phyloP scores from a whole-genome alignment of 2,888 invertebrate species.

The Agonum fuliginosum region DNA sequence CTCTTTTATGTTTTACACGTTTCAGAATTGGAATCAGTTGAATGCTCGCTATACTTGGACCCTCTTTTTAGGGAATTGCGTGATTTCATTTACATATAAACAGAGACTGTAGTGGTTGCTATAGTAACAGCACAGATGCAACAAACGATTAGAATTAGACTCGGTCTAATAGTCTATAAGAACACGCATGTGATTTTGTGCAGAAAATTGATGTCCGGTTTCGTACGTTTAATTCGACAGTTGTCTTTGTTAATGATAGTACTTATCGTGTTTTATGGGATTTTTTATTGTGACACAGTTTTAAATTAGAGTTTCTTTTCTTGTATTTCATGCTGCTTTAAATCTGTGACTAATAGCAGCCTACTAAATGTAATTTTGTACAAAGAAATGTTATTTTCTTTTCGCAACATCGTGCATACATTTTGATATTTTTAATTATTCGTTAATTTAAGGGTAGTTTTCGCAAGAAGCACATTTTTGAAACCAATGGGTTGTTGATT shows the following conservation, averaged over 20 bases:
- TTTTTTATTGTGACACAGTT: conserved; percentile 1
- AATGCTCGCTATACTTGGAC: neutral
- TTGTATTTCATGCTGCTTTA: neutral
- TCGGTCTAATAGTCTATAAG: conserved; percentile 30
- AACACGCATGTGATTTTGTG: conserved; percentile 1
- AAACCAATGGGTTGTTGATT: too few species aligned
- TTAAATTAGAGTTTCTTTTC: neutral
- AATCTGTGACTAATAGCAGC: neutral
- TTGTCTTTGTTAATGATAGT: neutral
- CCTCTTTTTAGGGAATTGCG: too few species aligned
- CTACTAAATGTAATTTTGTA: neutral
- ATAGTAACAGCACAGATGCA: conserved; percentile 8
- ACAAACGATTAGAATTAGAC: conserved; percentile 30
- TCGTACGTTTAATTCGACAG: conserved; percentile 17
- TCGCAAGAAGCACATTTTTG: too few species aligned
- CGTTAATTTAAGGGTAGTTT: too few species aligned
- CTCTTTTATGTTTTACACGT: neutral
- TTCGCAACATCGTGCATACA: neutral
- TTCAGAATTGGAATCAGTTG: neutral
- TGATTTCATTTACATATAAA: too few species aligned
- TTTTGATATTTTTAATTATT: too few species aligned
- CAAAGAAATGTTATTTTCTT: neutral
- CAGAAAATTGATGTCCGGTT: conserved; percentile 29
- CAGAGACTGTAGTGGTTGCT: too few species aligned
- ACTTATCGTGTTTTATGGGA: neutral